phyloP scores from a whole-genome alignment of 2,113 vertebrate species.

The Sarotherodon lohbergeri region DNA sequence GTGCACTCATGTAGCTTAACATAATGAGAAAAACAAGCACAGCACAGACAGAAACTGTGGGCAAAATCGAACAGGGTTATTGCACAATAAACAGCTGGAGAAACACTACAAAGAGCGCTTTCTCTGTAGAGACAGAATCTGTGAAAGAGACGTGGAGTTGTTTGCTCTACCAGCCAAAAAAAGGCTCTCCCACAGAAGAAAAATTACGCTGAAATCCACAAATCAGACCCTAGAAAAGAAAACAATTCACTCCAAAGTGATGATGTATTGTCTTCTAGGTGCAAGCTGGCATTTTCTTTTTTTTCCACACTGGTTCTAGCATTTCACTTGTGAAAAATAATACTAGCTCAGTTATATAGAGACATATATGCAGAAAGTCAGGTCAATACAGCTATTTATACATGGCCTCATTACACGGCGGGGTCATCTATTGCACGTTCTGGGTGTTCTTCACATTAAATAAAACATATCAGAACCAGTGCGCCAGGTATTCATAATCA shows the following conservation, averaged over 20 bases:
- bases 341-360: constrained; percentile 34
- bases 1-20: constrained; percentile 17
- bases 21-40: constrained; percentile 43
- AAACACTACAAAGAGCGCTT: constrained; percentile 29
- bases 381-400: constrained; percentile 64
- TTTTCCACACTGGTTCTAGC: constrained; percentile 23
- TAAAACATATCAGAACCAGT: constrained; percentile 10
- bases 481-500: neutral
- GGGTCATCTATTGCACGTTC: constrained; percentile 43
- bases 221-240: constrained; percentile 54
- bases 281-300: constrained; percentile 45
- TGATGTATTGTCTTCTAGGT: constrained; percentile 56
- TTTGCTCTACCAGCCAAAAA: constrained; percentile 47
- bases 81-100: constrained; percentile 39
- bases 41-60: constrained; percentile 7
- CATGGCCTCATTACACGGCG: constrained; percentile 42
- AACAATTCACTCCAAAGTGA: constrained; percentile 56
- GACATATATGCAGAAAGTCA: constrained; percentile 56
- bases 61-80: constrained; percentile 31
- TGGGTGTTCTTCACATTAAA: constrained; percentile 49
- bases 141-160: constrained; percentile 43
- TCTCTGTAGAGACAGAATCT: constrained; percentile 41
- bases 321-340: constrained; percentile 64
- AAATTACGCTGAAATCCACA: constrained; percentile 52
- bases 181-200: constrained; percentile 9